phyloP scores from a whole-genome alignment of 1,140 invertebrate genomes.

The Orchesella cincta region DNA sequence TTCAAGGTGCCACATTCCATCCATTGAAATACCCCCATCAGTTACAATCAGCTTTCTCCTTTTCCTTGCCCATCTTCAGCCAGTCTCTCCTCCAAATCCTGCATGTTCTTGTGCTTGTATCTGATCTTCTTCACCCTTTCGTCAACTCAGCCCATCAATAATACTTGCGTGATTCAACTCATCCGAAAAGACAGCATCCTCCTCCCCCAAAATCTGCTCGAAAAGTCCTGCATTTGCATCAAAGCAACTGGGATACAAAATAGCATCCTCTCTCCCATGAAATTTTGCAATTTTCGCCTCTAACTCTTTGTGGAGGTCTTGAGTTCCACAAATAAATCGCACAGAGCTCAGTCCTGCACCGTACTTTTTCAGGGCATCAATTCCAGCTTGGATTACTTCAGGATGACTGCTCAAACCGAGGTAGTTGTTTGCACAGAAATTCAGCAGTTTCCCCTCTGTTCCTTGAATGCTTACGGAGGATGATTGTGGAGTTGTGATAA shows the following conservation, averaged over 20 bases:
- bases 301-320: constrained; percentile 78
- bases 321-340: constrained; percentile 91
- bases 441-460: too few relatives aligned
- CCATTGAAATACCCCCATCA: too few relatives aligned
- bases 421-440: too few relatives aligned
- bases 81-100: constrained; percentile 77
- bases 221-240: constrained; percentile 93
- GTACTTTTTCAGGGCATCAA: constrained; percentile 74
- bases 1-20: too few relatives aligned
- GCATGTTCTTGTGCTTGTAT: constrained; percentile 82
- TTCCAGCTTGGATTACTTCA: constrained; percentile 76
- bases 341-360: constrained; percentile 90
- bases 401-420: too few relatives aligned
- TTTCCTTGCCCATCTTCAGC: constrained; percentile 62
- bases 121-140: constrained; percentile 84
- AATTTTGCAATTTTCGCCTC: constrained; percentile 82
- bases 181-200: constrained; percentile 87
- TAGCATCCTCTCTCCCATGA: constrained; percentile 83
- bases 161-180: constrained; percentile 93
- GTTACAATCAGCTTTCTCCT: constrained; percentile 81
- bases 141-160: constrained; percentile 88
- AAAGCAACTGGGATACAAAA: constrained; percentile 88
- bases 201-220: constrained; percentile 75
- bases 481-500: too few relatives aligned
- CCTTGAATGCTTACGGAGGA: too few relatives aligned